Evolutionary conservation across 2,113 vertebrate genomes (phyloP).

Genomic region (Lutjanus erythropterus): DNA sequence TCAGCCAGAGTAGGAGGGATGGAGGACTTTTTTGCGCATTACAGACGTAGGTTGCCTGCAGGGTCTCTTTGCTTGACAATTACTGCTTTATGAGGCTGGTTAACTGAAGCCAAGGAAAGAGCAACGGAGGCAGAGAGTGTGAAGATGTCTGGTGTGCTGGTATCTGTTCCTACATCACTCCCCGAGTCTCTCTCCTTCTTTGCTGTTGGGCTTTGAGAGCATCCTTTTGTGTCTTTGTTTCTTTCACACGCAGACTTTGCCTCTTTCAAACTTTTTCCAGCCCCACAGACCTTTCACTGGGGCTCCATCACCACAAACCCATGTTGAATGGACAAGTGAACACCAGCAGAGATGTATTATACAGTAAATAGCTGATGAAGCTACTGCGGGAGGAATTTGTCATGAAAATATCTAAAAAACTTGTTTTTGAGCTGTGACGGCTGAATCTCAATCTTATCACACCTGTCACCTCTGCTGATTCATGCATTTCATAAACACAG

Average conservation of each 20-base stretch:
- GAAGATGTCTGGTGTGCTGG: conserved; percentile 54
- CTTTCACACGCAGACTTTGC: neutral
- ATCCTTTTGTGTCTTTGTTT: conserved; percentile 35
- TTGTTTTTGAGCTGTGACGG: too few species aligned
- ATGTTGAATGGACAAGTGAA: neutral
- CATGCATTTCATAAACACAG: too few species aligned
- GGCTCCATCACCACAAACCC: too few species aligned
- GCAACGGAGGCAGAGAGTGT: conserved; percentile 46
- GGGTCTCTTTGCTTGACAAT: conserved; percentile 70
- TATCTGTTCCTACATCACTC: conserved; percentile 55
- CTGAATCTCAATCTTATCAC: too few species aligned
- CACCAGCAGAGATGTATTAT: neutral
- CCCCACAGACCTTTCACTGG: neutral
- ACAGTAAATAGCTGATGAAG: too few species aligned
- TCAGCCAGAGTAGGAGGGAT: conserved; percentile 63
- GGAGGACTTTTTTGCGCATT: conserved; percentile 62
- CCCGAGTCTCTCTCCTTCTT: conserved; percentile 26
- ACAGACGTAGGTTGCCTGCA: conserved; percentile 67
- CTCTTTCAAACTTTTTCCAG: conserved; percentile 10
- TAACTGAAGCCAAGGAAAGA: conserved; percentile 51
- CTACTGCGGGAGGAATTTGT: too few species aligned
- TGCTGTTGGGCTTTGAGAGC: conserved; percentile 16
- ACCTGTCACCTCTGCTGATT: too few species aligned
- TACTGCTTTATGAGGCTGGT: conserved; percentile 63
- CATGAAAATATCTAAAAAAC: too few species aligned